Evolutionary conservation across 2,113 vertebrate species (phyloP), one percentile per base, ranked within the genome.

Genomic region (Nipponia nippon): DNA sequence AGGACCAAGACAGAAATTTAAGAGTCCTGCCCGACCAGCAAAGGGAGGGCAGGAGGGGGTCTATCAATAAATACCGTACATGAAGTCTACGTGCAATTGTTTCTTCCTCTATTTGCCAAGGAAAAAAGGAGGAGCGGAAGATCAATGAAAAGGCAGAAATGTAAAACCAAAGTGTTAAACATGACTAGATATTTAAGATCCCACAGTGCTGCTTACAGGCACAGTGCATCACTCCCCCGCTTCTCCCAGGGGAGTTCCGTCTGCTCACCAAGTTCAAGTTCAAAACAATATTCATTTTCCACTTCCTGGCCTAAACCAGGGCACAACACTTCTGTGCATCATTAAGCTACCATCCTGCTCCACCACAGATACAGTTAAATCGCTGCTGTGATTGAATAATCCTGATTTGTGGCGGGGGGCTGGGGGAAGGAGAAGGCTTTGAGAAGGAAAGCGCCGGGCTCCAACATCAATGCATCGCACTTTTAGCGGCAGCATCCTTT

Each of bases 251-350:
- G 71, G 91, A 97, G 67, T 88, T 87, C 46, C 55, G 87, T 69
- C 91, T 94, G 91, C 91, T 94, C 47, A 13, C 67, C 20, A 50
- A 88, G 94, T 93, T 95, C 87, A 96, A 97, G 97, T 97, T 94
- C 87, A 95, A 96, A 93, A 94, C 87, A 93, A 97, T 96, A 96
- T 86, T 97, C 70, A 83, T 96, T 97, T 93, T 72, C 93, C 75
- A 81, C 91, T 97, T 97, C 97, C 96, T 85, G 63, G 70, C 85
- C 90, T 93, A 59, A 83, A 83, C 7, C 82, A 86, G 91, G 90
- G 75, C 94, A 94, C 89, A 25, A 3, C 8, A 89, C 87, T 96
- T 46, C 97, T 66, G 62, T 86, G 87, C 82, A 47, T 62, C 10
- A 0, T 91, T 87, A 83, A 95, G 94, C 5, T 75, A 80, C 71